Evolutionary conservation across 2,113 vertebrate species (phyloP).

Genomic region (Rhipidura dahli): DNA sequence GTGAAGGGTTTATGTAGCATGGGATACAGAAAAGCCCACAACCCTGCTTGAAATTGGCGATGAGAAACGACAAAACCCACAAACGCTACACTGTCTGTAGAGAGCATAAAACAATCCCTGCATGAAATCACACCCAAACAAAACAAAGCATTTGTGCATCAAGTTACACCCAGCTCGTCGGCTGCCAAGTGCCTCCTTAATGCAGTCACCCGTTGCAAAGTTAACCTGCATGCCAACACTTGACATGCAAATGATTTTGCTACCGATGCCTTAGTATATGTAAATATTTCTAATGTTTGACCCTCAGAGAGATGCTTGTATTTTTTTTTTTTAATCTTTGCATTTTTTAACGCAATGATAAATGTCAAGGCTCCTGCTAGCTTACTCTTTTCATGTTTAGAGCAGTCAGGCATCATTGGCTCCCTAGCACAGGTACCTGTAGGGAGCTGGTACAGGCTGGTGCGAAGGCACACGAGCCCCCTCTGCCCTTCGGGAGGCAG

Average conservation of each 20-base stretch:
- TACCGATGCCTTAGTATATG: not conserved
- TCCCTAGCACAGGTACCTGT: rapidly evolving
- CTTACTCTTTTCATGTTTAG: not conserved
- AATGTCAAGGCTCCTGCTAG: not conserved
- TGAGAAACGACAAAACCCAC: not conserved
- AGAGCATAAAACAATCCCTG: not conserved
- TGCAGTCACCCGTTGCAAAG: not conserved
- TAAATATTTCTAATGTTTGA: not conserved
- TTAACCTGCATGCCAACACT: not conserved
- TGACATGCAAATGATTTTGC: not conserved
- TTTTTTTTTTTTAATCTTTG: not conserved
- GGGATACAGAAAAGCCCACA: not conserved
- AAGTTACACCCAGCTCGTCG: not conserved
- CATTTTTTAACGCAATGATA: not conserved
- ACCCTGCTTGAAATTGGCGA: not conserved
- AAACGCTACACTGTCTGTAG: not conserved
- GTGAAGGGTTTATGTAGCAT: constrained; percentile 14
- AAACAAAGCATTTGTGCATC: not conserved
- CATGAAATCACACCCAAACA: not conserved
- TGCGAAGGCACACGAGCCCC: not conserved
- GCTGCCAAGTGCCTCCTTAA: not conserved
- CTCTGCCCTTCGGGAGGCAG: not conserved
- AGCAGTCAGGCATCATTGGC: not conserved
- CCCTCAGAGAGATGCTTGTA: not conserved
- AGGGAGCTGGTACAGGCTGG: not conserved